Base-by-base conservation (phyloP, 1,140 invertebrate genomes). In the Drosophila mauritiana region DNA sequence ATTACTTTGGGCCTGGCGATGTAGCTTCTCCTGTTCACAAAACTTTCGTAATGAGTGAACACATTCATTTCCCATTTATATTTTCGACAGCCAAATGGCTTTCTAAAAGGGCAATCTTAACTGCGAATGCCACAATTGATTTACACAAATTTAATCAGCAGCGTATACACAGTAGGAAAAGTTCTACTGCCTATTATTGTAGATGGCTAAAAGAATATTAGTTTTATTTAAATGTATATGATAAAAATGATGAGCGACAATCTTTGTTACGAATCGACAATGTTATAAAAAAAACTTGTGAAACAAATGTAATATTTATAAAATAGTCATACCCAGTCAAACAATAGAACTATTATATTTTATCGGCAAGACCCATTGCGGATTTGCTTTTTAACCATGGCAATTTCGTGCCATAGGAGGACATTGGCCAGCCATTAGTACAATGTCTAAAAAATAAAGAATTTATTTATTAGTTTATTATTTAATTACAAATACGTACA, bases 131-230 rank as follows among this genome's bases (percentile, higher is more conserved):
- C 45, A 17, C 31, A 52, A 67, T 68, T 78, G 74, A 86, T 81
- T 81, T 78, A 86, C 72, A 46, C 53, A 67, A 62, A 70, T 82
- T 86, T 85, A 86, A 85, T 85, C 69, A 68, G 52, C 31, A 37
- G 20, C 42, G 17, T 1, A n/a, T 42, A 17, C 61, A 68, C 64
- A 1, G 10, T 13, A 2, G 15, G 17, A 31, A 64, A n/a, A 15
- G 8, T 2, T 8, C 15, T 42, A 42, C 40, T 15, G n/a, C 40
- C 39, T 15, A 1, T 15, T 17, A 42, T 15, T 42, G 15, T 10
- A n/a, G 15, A 15, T 3, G 39, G n/a, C 15, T 15, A 15, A 15
- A 8, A 40, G 4, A 15, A 2, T 8, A 40, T 15, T 7, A 15
- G 5, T 40, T 40, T n/a, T 8, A n/a, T 0, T 15, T 2, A 40